A percentile compares a stretch with the other conserved stretches of the same genome.
Evolutionary conservation across 2,113 vertebrate genomes (phyloP).

Genomic region (Macrotis lagotis): DNA sequence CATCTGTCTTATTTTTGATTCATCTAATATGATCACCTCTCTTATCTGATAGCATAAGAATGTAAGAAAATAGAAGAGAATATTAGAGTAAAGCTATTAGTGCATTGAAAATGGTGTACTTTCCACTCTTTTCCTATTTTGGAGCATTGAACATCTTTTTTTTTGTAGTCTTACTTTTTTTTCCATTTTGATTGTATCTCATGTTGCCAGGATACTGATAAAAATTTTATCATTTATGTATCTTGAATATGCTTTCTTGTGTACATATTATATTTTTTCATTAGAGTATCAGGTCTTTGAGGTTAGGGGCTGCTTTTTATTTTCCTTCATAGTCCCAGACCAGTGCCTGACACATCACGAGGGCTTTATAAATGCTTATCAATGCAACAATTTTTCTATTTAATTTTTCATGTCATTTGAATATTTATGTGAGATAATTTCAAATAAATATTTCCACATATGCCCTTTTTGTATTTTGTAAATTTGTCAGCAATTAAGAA

Average conservation of each 20-base stretch:
- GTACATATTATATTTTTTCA: neutral
- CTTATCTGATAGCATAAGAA: neutral
- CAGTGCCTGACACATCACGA: neutral
- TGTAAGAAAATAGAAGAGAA: neutral
- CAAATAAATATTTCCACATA: neutral
- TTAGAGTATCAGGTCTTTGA: neutral
- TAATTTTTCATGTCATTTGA: conserved; percentile 43
- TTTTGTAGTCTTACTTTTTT: neutral
- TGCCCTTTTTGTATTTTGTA: conserved; percentile 20
- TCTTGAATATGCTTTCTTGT: neutral
- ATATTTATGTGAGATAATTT: conserved; percentile 11
- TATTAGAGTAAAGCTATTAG: neutral
- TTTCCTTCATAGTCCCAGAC: neutral
- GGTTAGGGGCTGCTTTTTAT: neutral
- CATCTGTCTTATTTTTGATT: neutral
- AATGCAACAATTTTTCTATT: neutral
- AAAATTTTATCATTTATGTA: neutral
- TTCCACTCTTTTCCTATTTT: neutral
- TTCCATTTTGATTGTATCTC: neutral
- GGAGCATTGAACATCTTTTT: neutral
- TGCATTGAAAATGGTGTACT: neutral
- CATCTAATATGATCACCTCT: neutral
- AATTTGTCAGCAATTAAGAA: conserved; percentile 8
- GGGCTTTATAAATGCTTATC: neutral
- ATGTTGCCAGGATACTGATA: neutral